Evolutionary conservation across 2,113 vertebrate species (phyloP).

Genomic region (Carettochelys insculpta): DNA sequence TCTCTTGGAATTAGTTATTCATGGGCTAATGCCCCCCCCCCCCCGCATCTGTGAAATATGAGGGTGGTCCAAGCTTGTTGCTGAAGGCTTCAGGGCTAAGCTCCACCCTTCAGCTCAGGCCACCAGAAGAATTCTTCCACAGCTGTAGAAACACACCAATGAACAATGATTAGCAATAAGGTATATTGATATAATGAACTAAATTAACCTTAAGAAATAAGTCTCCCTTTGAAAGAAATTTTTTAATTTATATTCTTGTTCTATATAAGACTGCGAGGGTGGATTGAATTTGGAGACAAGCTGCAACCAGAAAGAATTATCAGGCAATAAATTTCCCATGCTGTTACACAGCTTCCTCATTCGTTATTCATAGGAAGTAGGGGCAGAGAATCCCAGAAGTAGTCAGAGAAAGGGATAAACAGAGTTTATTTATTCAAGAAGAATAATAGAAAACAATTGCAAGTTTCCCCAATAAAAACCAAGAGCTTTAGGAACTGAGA

Average conservation of each 20-base stretch:
- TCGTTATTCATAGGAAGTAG: neutral
- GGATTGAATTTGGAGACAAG: neutral
- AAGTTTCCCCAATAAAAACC: neutral
- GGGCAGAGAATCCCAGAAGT: neutral
- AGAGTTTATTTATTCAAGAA: neutral
- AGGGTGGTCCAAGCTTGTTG: neutral
- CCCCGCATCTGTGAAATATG: neutral
- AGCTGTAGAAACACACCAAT: neutral
- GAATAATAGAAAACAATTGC: neutral
- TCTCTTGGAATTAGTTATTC: neutral
- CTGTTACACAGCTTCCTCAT: neutral
- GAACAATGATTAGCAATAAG: neutral
- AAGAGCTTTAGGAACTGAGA: neutral
- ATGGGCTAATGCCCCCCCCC: neutral
- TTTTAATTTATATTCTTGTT: neutral
- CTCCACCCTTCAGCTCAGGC: neutral
- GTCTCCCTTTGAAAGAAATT: neutral
- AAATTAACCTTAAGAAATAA: neutral
- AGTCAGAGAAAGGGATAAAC: neutral
- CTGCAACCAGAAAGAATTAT: neutral
- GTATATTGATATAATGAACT: neutral
- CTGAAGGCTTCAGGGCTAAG: neutral
- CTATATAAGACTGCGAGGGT: neutral
- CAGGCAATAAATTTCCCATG: neutral
- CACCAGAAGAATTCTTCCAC: neutral